Percentiles rank a stretch among this genome's conserved stretches.
phyloP scores from a whole-genome alignment of 2,888 invertebrate species.

The Galerucella calmariensis region DNA sequence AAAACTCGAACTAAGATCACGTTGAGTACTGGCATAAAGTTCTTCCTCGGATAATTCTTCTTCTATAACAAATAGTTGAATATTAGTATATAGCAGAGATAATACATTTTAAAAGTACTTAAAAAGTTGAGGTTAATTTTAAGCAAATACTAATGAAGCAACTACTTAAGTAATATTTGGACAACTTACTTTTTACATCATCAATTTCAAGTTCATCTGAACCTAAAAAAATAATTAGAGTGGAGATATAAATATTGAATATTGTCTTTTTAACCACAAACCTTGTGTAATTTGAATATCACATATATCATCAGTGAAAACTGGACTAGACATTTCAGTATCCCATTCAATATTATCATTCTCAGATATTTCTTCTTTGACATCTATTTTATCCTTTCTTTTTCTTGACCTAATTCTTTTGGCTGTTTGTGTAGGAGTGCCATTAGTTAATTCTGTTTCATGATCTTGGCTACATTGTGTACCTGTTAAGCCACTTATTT shows the following conservation, averaged over 20 bases:
- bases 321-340: slow-evolving; percentile 26
- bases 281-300: slow-evolving; percentile 30
- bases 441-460: slow-evolving; percentile 20
- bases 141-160: neutral
- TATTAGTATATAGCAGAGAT: neutral
- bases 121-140: neutral
- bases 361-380: slow-evolving; percentile 14
- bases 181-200: slow-evolving; percentile 26
- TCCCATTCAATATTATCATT: slow-evolving; percentile 32
- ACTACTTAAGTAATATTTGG: neutral
- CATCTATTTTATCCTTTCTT: slow-evolving; percentile 22
- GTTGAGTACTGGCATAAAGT: slow-evolving; percentile 17
- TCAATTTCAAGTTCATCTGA: slow-evolving; percentile 15
- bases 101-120: slow-evolving; percentile 6
- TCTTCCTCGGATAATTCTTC: slow-evolving; percentile 38
- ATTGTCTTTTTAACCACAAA: neutral
- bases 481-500: slow-evolving; percentile 72
- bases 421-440: slow-evolving; percentile 19
- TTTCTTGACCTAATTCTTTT: slow-evolving; percentile 23
- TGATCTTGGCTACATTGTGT: slow-evolving; percentile 20
- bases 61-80: slow-evolving; percentile 33
- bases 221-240: slow-evolving; percentile 27
- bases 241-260: slow-evolving; percentile 7
- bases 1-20: slow-evolving; percentile 25
- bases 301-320: slow-evolving; percentile 39